Evolutionary conservation across 1,140 invertebrate species (phyloP), one percentile per base, ranked within the genome.

Genomic region (Drosophila prosaltans): DNA sequence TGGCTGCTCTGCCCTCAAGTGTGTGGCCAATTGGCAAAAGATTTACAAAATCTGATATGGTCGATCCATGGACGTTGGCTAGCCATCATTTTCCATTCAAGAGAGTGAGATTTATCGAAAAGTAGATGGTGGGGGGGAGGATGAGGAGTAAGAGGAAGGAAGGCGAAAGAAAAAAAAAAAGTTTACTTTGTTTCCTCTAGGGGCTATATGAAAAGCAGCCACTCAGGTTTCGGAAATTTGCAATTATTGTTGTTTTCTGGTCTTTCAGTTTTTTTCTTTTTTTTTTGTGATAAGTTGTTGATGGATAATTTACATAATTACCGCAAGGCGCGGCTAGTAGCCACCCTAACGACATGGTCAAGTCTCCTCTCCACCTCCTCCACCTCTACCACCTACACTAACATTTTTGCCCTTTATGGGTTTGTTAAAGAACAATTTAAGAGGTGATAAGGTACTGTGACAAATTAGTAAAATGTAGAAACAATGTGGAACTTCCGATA

Each of bases 11-110:
- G 45, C 45, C 45, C 45, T 51, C 8, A 51, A 51, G 45, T 51
- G 45, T 51, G 45, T 51, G 45, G 21, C 45, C 45, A 51, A 51
- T 51, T 51, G 45, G 45, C 45, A 51, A 51, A 51, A 51, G 45
- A 51, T 51, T 51, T 51, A 8, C 0, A 26, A 51, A 51, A 8
- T 51, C 7, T 51, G 45, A 51, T 51, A 51, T 51, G 0, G 45
- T 21, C 21, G 2, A 21, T 21, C 21, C 1, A 51, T 51, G 45
- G 24, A 26, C 9, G 32, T 36, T 36, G 32, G 32, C 6, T 36
- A 36, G 32, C 32, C 32, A 36, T 36, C 32, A 36, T 36, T 36
- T 36, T 36, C 32, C 32, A 36, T 36, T 36, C 32, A 6, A 48
- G 45, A 48, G 45, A 48, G 45, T 48, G 45, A 48, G 45, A 51